Conservation (phyloP, 2,888 invertebrate genomes). For the Tubulanus polymorphus region DNA sequence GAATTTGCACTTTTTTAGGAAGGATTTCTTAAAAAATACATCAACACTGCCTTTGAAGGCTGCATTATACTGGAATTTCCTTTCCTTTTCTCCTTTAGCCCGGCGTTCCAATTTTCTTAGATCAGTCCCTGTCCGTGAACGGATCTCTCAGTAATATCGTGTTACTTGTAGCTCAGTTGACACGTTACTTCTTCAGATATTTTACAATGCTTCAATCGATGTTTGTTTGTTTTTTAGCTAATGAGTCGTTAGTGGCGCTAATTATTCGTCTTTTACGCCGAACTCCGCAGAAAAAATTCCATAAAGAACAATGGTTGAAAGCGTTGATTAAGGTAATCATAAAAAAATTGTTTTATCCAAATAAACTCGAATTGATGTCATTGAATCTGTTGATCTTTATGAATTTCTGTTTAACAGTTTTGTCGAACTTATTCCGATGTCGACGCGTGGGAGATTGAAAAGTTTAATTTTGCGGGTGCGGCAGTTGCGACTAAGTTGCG, state of each 20-base stretch:
- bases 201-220: background rate
- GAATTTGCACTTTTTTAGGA: no score
- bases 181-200: background rate
- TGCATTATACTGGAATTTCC: no score
- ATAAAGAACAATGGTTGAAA: slow-evolving; percentile 85
- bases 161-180: background rate
- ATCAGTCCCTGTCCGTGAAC: background rate
- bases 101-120: background rate
- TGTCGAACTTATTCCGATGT: slow-evolving; percentile 84
- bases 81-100: background rate
- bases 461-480: slow-evolving; percentile 92
- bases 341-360: background rate
- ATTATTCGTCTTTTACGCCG: slow-evolving; percentile 81
- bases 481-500: slow-evolving; percentile 82
- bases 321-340: slow-evolving; percentile 66
- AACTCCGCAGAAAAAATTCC: slow-evolving; percentile 67
- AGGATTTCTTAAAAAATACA: no score
- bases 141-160: background rate
- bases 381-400: background rate
- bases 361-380: background rate
- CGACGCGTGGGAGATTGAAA: slow-evolving; percentile 93
- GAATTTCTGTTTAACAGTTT: slow-evolving; percentile 57
- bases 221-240: slow-evolving; percentile 61
- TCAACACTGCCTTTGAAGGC: no score
- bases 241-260: slow-evolving; percentile 76